Evolutionary conservation across 2,797 vertebrate genomes (phyloP), one percentile per base, ranked within the genome.

Genomic region (Anisognathus igniventris): DNA sequence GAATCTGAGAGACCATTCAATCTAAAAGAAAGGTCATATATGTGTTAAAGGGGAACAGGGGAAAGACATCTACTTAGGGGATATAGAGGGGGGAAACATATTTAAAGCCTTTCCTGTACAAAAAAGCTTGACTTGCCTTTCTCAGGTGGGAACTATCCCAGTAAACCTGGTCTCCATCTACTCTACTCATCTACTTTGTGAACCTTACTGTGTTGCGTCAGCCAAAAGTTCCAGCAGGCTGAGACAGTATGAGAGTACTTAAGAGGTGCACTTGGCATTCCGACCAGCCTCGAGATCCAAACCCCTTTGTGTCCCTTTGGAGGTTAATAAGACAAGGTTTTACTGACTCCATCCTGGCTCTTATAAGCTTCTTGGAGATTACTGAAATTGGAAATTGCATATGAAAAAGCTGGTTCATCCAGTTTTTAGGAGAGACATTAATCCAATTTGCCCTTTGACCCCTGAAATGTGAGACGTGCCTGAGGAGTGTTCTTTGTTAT

Each of bases 391-490:
- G 70, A 97, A 92, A 95, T 20, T 90, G 94, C 66, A 85, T 66
- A 96, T 85, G 81, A 97, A 95, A 97, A 97, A 79, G 61, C 64
- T 65, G 88, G 80, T 88, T 97, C 90, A 90, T 89, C 95, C 92
- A 79, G 95, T 96, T 90, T 93, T 93, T 96, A 95, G 96, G 94
- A 96, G 81, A 76, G 72, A 95, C 67, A 51, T 84, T 92, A 76
- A 96, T 89, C 93, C 90, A 91, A 78, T 96, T 83, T 97, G 94
- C 94, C 93, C 92, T 97, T 94, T 15, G 6, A 94, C 91, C 54
- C 87, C 54, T 95, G 90, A 97, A 98, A 97, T 88, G 72, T 86
- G 94, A 97, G 97, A 88, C 61, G 93, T 78, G 96, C 92, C 93
- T 86, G 78, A 95, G 68, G 74, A 96, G 72, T 73, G 81, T 92